These are phyloP conservation scores for Barbus barbus DNA, from an alignment of 2,113 vertebrate genomes.

Conservation along the genomic window DNA sequence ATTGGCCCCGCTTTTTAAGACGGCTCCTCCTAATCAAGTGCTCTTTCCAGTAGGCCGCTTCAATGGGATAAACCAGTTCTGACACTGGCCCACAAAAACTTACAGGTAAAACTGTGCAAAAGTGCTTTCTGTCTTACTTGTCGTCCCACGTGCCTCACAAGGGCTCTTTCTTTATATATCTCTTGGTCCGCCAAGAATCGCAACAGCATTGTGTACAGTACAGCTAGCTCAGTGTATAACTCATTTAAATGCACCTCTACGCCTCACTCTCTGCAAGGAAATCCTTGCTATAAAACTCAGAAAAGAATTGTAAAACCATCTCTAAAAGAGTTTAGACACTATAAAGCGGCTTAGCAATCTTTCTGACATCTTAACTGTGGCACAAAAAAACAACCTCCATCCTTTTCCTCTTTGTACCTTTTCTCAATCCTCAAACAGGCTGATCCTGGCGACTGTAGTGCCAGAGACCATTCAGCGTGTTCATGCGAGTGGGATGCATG, in stretches of 20 bases:
- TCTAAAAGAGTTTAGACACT: constrained; percentile 61
- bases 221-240: constrained; percentile 56
- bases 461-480: constrained; percentile 79
- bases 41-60: constrained; percentile 11
- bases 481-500: constrained; percentile 78
- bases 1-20: constrained; percentile 9
- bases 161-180: neutral
- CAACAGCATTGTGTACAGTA: constrained; percentile 48
- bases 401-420: constrained; percentile 50
- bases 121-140: constrained; percentile 68
- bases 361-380: constrained; percentile 47
- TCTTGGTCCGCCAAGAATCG: constrained; percentile 19
- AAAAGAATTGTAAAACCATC: constrained; percentile 50
- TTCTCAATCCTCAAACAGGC: constrained; percentile 19
- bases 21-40: too few species aligned
- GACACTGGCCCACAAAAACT: constrained; percentile 51
- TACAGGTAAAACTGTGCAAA: constrained; percentile 77
- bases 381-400: constrained; percentile 39
- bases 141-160: constrained; percentile 42
- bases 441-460: constrained; percentile 64
- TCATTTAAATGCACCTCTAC: constrained; percentile 42
- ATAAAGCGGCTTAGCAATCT: constrained; percentile 66
- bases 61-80: constrained; percentile 32
- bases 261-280: constrained; percentile 62
- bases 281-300: constrained; percentile 12